Evolutionary conservation across 2,888 invertebrate species (phyloP), one percentile per base, ranked within the genome.

Genomic region (Halictus quadricinctus): DNA sequence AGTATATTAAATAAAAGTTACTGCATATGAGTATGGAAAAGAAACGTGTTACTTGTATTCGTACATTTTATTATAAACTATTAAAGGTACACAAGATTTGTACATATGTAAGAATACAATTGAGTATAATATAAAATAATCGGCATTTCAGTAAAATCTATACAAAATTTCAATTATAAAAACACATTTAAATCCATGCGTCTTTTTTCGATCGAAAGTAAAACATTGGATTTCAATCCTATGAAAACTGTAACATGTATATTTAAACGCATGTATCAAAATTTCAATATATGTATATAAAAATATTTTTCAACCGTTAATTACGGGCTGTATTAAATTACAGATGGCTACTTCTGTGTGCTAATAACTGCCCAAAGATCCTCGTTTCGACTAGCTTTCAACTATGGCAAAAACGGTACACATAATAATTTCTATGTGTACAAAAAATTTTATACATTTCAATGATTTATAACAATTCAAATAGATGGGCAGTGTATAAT

Each of bases 1-100:
- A 86, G 90, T 76, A 83, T 88, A 87, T 83, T 85, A 85, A 92
- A 91, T 92, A 92, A 92, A 90, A 87, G 79, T 86, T 85, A 79
- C 84, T 84, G 81, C 84, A 80, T 81, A 83, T 79, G 54, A 79
- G 66, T 75, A 81, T 58, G 69, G 15, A 72, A 15, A 76, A 15
- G 58, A 72, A 58, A 80, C 41, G 25, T 50, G 46, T 83, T 83
- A 76, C 64, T 50, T 77, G 72, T 77, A 77, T 79, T 84, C 78
- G 81, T 78, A 88, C 72, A 81, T 80, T 90, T 90, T 90, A 91
- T 91, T 88, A 81, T 86, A 86, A 86, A 84, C 87, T 88, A 88
- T 88, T 73, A 73, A 73, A 78, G 85, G 80, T 86, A 88, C 83
- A 87, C 66, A 84, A 69, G 86, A 79, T 90, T 86, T 83, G 84